Percentiles rank a stretch among this genome's conserved stretches.
Evolutionary conservation across 2,113 vertebrate species (phyloP).

Genomic region (Poeciliopsis prolifica): DNA sequence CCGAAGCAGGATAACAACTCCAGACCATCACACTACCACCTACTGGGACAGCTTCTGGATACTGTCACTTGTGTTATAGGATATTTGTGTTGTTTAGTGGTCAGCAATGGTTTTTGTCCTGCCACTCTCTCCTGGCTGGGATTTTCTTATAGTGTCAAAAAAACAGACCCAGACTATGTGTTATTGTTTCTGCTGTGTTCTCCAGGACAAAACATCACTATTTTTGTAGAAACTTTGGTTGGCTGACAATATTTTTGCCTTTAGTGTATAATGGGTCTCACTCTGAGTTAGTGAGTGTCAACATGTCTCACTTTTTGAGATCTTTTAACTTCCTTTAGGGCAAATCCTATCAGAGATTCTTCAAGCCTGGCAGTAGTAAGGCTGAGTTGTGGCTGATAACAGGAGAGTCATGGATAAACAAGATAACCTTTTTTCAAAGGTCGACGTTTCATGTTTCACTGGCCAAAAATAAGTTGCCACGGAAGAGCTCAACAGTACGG

Average conservation of each 20-base stretch:
- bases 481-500: no score
- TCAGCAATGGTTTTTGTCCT: background rate
- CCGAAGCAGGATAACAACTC: background rate
- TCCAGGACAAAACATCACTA: background rate
- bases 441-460: no score
- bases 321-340: no score
- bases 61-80: no score
- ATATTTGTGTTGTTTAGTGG: background rate
- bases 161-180: background rate
- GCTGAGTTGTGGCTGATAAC: background rate
- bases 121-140: no score
- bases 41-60: no score
- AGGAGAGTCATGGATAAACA: background rate
- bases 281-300: background rate
- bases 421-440: background rate
- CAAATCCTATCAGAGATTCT: background rate
- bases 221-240: background rate
- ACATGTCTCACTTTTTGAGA: background rate
- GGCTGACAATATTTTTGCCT: background rate
- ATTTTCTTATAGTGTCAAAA: background rate
- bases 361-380: background rate
- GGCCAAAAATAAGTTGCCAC: no score
- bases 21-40: no score
- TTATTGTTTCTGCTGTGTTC: background rate
- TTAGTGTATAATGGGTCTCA: background rate